Evolutionary conservation across 2,113 vertebrate genomes (phyloP), one percentile per base, ranked within the genome.

Genomic region (Rhodinocichla rosea): DNA sequence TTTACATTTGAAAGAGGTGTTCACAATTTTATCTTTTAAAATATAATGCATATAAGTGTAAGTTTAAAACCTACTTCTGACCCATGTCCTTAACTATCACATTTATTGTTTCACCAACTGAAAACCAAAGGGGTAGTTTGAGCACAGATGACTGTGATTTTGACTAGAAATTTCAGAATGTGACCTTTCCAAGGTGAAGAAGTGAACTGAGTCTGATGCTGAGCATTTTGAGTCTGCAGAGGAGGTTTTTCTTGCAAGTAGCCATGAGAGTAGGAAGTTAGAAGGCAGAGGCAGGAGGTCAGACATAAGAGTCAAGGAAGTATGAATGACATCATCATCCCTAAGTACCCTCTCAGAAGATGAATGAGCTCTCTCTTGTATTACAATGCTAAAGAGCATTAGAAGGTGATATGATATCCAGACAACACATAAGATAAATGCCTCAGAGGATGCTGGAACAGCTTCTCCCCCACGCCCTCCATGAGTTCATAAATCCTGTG

Each of bases 241-340:
- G 56, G 78, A 44, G 33, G 0, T 37, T 63, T 87, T 89, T 80
- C 49, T 87, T 93, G 53, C 70, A 83, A 96, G 56, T 79, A 77
- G 77, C 89, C 82, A 52, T 90, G 88, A 95, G 95, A 97, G 77
- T 79, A 96, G 68, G 83, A 97, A 96, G 79, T 86, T 90, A 83
- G 91, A 86, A 94, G 60, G 87, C 95, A 94, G 85, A 97, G 97
- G 71, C 84, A 87, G 65, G 85, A 92, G 93, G 96, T 97, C 93
- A 97, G 92, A 91, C 76, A 85, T 90, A 73, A 89, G 91, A 97
- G 83, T 95, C 86, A 95, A 90, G 94, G 92, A 98, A 98, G 97
- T 97, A 98, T 98, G 90, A 96, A 95, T 97, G 98, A 98, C 98
- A 98, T 98, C 98, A 98, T 98, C 96, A 96, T 96, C 93, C 94